Conservation (phyloP, 2,113 vertebrate species). For the Clarias macrocephalus region DNA sequence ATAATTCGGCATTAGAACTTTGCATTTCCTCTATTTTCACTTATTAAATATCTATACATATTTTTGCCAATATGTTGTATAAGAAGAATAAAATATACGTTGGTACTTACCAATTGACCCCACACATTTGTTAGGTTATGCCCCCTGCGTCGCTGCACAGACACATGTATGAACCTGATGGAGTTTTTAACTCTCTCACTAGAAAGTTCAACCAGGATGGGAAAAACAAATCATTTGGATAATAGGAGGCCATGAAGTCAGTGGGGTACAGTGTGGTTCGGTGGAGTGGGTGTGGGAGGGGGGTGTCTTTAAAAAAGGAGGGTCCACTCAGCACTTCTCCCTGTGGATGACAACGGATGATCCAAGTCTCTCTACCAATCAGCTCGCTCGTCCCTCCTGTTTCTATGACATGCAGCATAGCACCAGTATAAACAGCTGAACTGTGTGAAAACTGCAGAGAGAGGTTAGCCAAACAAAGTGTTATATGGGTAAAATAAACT, state of each 20-base stretch:
- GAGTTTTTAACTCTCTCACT: conserved; percentile 59
- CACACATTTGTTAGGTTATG: conserved; percentile 80
- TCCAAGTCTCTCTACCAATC: conserved; percentile 63
- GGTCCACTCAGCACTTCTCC: conserved; percentile 78
- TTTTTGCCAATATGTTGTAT: conserved; percentile 38
- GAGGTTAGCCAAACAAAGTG: conserved; percentile 46
- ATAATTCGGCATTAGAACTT: neutral
- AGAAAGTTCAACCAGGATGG: conserved; percentile 74
- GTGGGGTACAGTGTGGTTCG: conserved; percentile 4
- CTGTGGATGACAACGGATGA: conserved; percentile 54
- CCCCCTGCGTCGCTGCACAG: conserved; percentile 66
- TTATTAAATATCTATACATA: neutral
- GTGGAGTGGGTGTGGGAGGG: neutral
- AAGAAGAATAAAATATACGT: conserved; percentile 52
- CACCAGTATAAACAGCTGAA: conserved; percentile 32
- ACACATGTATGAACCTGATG: conserved; percentile 70
- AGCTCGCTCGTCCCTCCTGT: conserved; percentile 42
- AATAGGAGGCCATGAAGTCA: conserved; percentile 68
- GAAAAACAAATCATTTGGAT: conserved; percentile 68
- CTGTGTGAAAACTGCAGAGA: conserved; percentile 28
- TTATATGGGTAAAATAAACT: conserved; percentile 9
- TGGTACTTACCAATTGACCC: conserved; percentile 78
- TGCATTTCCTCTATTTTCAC: neutral
- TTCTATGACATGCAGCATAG: conserved; percentile 58
- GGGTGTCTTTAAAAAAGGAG: conserved; percentile 60